Conservation (phyloP, 2,888 invertebrate species). For the Periphyllus acericola region DNA sequence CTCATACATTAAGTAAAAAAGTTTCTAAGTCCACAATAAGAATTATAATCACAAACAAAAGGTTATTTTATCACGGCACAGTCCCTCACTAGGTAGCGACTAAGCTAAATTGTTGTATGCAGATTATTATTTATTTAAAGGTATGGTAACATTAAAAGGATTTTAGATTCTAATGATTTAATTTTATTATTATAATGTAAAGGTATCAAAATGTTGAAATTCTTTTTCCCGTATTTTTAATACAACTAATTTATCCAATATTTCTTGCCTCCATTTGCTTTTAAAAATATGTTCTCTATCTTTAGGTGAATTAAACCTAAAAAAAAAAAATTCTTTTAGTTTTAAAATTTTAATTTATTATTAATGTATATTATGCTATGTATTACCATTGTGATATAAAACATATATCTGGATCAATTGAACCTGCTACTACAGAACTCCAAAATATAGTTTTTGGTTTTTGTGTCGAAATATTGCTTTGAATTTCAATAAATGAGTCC, state of each 20-base stretch:
- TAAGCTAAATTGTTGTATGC: no score
- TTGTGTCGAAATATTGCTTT: slow-evolving; percentile 79
- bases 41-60: background rate
- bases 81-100: no score
- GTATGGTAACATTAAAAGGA: background rate
- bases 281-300: slow-evolving; percentile 36
- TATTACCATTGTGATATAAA: slow-evolving; percentile 81
- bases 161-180: background rate
- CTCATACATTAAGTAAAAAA: background rate
- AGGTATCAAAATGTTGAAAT: slow-evolving; percentile 1
- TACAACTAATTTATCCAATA: slow-evolving; percentile 31
- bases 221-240: slow-evolving; percentile 39
- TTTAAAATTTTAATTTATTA: background rate
- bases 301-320: slow-evolving; percentile 17
- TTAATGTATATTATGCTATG: background rate
- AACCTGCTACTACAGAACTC: slow-evolving; percentile 84
- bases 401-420: slow-evolving; percentile 78
- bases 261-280: slow-evolving; percentile 46
- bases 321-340: slow-evolving; percentile 3
- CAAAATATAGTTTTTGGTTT: slow-evolving; percentile 79
- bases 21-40: background rate
- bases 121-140: background rate
- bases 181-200: background rate
- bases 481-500: slow-evolving; percentile 72
- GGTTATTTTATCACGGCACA: no score